Conservation (phyloP, 1,140 invertebrate species). For the Augochlora pura region DNA sequence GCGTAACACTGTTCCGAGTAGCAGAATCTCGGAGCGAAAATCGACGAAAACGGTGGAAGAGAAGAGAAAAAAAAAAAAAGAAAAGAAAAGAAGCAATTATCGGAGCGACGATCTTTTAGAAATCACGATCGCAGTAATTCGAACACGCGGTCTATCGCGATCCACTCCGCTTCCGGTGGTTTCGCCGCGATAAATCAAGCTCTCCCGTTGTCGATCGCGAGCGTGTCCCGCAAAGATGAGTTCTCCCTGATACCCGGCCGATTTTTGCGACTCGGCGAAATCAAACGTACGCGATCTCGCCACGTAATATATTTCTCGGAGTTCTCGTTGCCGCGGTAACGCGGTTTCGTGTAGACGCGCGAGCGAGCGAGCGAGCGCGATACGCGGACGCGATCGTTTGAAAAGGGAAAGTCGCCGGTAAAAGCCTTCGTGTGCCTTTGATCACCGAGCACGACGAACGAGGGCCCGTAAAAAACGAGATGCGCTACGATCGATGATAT, state of each 20-base stretch:
- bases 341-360: constrained; percentile 38
- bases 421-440: constrained; percentile 17
- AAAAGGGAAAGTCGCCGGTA: constrained; percentile 53
- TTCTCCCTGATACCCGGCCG: too few species aligned
- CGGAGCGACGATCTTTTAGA: not conserved
- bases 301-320: constrained; percentile 8
- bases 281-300: not conserved
- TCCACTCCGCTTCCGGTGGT: too few species aligned
- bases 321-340: constrained; percentile 21
- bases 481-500: not conserved
- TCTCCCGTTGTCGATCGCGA: too few species aligned
- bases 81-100: not conserved
- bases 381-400: constrained; percentile 23
- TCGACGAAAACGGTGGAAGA: not conserved
- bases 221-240: too few species aligned
- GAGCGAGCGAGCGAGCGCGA: not conserved
- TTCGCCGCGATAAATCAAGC: too few species aligned
- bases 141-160: not conserved
- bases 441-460: constrained; percentile 9
- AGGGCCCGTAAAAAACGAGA: not conserved
- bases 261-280: too few species aligned
- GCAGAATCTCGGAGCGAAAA: too few species aligned
- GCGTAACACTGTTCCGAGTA: too few species aligned
- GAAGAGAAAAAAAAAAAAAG: too few species aligned
- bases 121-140: not conserved